Evolutionary conservation across 1,140 invertebrate genomes (phyloP).

Genomic region (Cepaea nemoralis): DNA sequence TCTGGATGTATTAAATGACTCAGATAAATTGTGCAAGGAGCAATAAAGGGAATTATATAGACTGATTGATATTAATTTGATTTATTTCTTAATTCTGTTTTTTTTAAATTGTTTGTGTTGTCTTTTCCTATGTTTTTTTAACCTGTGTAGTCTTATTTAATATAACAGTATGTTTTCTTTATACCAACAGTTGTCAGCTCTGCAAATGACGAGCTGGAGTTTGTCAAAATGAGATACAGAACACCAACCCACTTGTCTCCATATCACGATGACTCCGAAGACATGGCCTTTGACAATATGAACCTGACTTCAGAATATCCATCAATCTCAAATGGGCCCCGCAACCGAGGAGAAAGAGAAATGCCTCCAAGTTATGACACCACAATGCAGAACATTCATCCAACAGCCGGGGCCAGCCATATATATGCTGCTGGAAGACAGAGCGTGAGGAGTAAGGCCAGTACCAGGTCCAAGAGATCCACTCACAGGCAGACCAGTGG

Average conservation of each 20-base stretch:
- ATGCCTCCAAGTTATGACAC: conserved; percentile 65
- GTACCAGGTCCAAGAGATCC: conserved; percentile 55
- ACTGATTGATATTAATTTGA: no score
- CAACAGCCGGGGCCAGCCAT: conserved; percentile 48
- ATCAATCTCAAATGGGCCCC: conserved; percentile 19
- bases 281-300: conserved; percentile 50
- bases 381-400: conserved; percentile 56
- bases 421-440: conserved; percentile 61
- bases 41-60: no score
- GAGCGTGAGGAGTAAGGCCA: conserved; percentile 63
- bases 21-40: no score
- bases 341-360: conserved; percentile 51
- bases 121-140: no score
- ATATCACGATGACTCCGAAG: conserved; percentile 47
- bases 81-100: no score
- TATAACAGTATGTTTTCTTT: neutral
- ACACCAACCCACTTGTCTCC: conserved; percentile 51
- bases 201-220: conserved; percentile 70
- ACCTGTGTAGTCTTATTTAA: no score
- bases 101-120: no score
- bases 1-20: no score
- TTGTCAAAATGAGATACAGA: conserved; percentile 69
- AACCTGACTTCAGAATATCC: conserved; percentile 39
- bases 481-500: conserved; percentile 33
- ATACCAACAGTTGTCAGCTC: conserved; percentile 49